Base-by-base conservation (phyloP, 2,113 vertebrate species). In the Etia nguti region DNA sequence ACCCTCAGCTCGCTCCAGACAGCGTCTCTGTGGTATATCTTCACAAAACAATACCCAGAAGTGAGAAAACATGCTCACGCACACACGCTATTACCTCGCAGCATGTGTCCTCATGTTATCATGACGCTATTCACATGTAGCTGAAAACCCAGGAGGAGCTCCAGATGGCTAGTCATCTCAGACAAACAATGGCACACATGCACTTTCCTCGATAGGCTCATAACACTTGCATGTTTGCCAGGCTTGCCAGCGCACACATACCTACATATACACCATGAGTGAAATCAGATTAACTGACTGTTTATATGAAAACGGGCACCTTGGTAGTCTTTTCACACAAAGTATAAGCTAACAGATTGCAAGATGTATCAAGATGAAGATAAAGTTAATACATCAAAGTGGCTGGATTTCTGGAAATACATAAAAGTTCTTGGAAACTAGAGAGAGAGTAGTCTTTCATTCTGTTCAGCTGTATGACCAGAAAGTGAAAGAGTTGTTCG, bases 101-200 rank as follows among this genome's bases (percentile, higher is more conserved):
- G 90, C 84, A 68, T 87, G 80, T 56, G 60, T 73, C 85, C 55
- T 79, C 88, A 56, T 93, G 90, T 88, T 93, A 82, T 92, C 24
- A 85, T 77, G 83, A 56, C 56, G 75, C 36, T 82, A 57, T 84
- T 90, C 84, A 77, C 88, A 90, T 95, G 92, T 87, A 88, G 85
- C 86, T 82, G 29, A 82, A 89, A 77, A 10, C 93, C 84, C 90
- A 79, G 70, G 85, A 93, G 92, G 85, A 80, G 85, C 70, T 89
- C 86, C 95, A 95, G 91, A 93, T 94, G 91, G 92, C 70, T 83
- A 36, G 82, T 82, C 57, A 36, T 18, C 88, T 80, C 89, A 85
- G 48, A 90, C 54, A 84, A 16, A 84, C 65, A 82, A 59, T 68
- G 70, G 77, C 55, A 81, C 79, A 15, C 36, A 10, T 34, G 38